These are phyloP conservation scores for Kryphioiulus occultus DNA, from an alignment of 2,888 invertebrate genomes.

Conservation along the genomic window DNA sequence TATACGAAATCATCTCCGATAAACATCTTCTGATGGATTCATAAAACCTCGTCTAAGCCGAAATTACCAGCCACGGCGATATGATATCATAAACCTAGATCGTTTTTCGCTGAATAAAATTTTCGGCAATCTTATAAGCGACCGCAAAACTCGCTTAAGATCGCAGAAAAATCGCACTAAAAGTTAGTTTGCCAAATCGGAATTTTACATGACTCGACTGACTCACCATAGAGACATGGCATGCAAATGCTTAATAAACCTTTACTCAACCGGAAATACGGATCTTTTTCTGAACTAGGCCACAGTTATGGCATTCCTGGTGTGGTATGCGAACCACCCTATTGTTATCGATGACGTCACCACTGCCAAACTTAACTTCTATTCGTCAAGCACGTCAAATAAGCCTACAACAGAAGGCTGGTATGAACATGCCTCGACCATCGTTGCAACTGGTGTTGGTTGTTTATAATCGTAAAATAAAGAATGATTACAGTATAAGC, in stretches of 20 bases:
- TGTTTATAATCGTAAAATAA: too few species aligned
- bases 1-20: slow-evolving; percentile 1
- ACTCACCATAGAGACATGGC: background rate
- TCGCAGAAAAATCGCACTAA: background rate
- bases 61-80: background rate
- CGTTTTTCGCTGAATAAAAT: background rate
- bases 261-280: background rate
- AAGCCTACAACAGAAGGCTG: too few species aligned
- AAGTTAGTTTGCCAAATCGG: background rate
- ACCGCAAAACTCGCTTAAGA: background rate
- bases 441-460: background rate
- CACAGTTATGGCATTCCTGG: background rate
- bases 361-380: background rate
- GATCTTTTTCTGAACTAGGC: background rate
- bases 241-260: background rate
- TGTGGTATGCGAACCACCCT: background rate
- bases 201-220: background rate
- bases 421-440: background rate
- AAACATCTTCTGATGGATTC: slow-evolving; percentile 12
- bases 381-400: background rate
- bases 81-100: background rate
- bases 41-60: background rate
- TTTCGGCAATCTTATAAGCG: background rate
- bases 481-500: too few species aligned
- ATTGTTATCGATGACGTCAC: slow-evolving; percentile 17